Conservation (phyloP, 2,888 invertebrate species). For the Hecatera dysodea region DNA sequence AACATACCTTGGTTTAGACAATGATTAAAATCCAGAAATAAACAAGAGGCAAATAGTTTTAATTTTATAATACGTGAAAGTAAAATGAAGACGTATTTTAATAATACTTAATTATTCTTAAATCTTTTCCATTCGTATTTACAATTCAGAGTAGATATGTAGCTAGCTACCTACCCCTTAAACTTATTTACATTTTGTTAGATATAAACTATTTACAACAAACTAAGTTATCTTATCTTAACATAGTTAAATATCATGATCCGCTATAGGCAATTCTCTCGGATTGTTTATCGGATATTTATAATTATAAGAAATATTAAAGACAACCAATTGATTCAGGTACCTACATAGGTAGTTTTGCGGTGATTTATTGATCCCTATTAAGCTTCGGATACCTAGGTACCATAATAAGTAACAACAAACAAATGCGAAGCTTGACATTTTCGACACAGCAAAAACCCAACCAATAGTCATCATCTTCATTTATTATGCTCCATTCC, state of each 20-base stretch:
- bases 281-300: background rate
- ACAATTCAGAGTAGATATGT: conserved; percentile 42
- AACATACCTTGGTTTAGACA: background rate
- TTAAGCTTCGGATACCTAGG: background rate
- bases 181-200: conserved; percentile 45
- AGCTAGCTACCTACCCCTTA: background rate
- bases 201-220: conserved; percentile 33
- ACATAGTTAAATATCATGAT: too few relatives aligned
- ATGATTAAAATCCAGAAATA: conserved; percentile 30
- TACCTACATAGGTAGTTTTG: background rate
- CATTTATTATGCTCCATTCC: conserved; percentile 44
- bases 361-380: background rate
- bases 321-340: conserved; percentile 4
- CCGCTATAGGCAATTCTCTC: conserved; percentile 29
- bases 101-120: conserved; percentile 41
- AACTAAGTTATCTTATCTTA: conserved; percentile 9
- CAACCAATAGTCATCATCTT: conserved; percentile 7
- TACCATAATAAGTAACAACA: background rate
- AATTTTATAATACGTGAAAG: conserved; percentile 3
- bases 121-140: conserved; percentile 32
- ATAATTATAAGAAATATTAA: background rate
- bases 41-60: background rate
- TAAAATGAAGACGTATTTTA: conserved; percentile 20
- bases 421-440: conserved; percentile 46
- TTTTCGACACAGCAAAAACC: conserved; percentile 26